These are phyloP conservation scores for Acromyrmex echinatior DNA, from an alignment of 1,140 invertebrate species.

Conservation along the genomic window DNA sequence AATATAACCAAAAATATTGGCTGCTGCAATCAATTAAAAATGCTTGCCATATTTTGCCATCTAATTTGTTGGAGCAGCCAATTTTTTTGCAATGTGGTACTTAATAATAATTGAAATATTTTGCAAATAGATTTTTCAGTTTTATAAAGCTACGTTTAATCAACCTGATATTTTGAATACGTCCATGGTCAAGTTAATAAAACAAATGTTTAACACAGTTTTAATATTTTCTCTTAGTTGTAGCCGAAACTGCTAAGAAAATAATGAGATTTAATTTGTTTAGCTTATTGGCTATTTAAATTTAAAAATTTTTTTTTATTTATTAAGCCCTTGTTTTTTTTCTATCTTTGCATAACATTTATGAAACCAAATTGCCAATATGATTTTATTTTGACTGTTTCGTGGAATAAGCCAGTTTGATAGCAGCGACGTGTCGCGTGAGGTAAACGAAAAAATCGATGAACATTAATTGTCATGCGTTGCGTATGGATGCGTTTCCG, in stretches of 20 bases:
- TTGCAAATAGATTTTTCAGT: too few species aligned
- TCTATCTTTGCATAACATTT: background rate
- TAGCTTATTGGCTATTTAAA: background rate
- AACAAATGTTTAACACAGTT: background rate
- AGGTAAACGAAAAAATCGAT: slow-evolving; percentile 15
- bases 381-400: background rate
- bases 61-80: too few species aligned
- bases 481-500: background rate
- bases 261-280: slow-evolving; percentile 26
- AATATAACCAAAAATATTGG: too few species aligned
- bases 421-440: background rate
- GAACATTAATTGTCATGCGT: slow-evolving; percentile 27
- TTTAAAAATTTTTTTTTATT: background rate
- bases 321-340: background rate
- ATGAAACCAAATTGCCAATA: background rate
- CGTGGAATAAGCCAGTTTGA: background rate
- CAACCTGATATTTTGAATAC: too few species aligned
- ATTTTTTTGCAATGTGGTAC: too few species aligned
- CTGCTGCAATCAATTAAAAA: too few species aligned
- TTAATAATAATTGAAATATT: too few species aligned
- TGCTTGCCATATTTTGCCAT: too few species aligned
- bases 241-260: background rate
- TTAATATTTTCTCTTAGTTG: background rate
- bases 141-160: too few species aligned
- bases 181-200: background rate